These are phyloP conservation scores for Gadopsis bispinosus DNA, from an alignment of 2,797 vertebrate species.

Conservation along the genomic window DNA sequence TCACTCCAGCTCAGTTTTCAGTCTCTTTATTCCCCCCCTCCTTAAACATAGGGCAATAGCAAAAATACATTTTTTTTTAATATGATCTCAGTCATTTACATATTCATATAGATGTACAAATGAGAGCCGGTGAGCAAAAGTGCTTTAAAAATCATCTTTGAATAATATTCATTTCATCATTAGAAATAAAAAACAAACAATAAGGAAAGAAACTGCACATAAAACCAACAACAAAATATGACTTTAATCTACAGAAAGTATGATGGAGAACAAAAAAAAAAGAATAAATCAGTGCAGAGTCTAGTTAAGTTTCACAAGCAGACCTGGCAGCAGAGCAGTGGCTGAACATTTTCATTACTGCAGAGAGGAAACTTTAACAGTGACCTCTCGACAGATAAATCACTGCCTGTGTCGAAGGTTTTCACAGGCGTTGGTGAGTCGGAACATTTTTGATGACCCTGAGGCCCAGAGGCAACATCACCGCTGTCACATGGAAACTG, in stretches of 20 bases:
- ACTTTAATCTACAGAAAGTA: slow-evolving; percentile 30
- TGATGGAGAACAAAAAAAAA: not conserved
- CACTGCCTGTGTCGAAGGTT: not conserved
- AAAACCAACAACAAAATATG: not conserved
- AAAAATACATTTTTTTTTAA: slow-evolving; percentile 73
- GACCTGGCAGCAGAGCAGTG: slow-evolving; percentile 20
- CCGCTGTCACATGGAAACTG: slow-evolving; percentile 23
- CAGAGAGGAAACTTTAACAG: slow-evolving; percentile 14
- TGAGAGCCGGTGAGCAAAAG: slow-evolving; percentile 74
- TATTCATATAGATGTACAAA: slow-evolving; percentile 77
- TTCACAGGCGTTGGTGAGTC: slow-evolving; percentile 33
- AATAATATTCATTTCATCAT: slow-evolving; percentile 66
- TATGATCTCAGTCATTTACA: slow-evolving; percentile 74
- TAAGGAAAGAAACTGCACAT: not conserved
- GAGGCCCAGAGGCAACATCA: slow-evolving; percentile 37
- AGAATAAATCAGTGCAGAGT: slow-evolving; percentile 33
- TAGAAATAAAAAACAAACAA: slow-evolving; percentile 11
- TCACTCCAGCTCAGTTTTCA: slow-evolving; percentile 45
- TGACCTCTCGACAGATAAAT: slow-evolving; percentile 20
- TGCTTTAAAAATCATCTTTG: slow-evolving; percentile 78
- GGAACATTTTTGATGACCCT: slow-evolving; percentile 38
- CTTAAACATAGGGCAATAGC: slow-evolving; percentile 62
- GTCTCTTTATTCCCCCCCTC: slow-evolving; percentile 61
- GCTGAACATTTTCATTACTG: slow-evolving; percentile 17
- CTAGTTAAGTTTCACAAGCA: slow-evolving; percentile 15